Conservation (phyloP, 2,113 vertebrate species). For the Onychorhynchus coronatus region DNA sequence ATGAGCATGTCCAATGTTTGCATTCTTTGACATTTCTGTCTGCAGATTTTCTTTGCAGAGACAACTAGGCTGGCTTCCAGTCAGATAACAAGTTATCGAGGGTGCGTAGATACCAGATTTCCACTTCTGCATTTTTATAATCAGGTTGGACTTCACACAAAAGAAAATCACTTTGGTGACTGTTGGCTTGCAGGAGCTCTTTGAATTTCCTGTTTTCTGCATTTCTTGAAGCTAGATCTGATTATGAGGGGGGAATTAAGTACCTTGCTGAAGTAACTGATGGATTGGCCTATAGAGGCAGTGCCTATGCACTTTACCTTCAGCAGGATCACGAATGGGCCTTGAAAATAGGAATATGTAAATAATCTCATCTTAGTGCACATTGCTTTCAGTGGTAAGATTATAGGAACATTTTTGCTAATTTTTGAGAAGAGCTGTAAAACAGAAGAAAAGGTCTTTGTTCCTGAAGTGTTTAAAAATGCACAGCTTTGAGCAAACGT, state of each 20-base stretch:
- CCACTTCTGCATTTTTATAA: slow-evolving; percentile 49
- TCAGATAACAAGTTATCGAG: slow-evolving; percentile 47
- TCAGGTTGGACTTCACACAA: slow-evolving; percentile 58
- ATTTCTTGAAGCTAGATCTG: slow-evolving; percentile 35
- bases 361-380: not conserved
- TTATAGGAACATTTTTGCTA: not conserved
- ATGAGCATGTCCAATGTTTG: not conserved
- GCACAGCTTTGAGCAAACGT: not conserved
- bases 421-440: not conserved
- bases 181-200: slow-evolving; percentile 36
- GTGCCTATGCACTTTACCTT: rapidly evolving
- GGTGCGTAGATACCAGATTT: slow-evolving; percentile 48
- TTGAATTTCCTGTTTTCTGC: slow-evolving; percentile 52
- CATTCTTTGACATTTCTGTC: slow-evolving; percentile 32
- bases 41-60: slow-evolving; percentile 17
- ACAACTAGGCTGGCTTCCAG: slow-evolving; percentile 48
- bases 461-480: not conserved
- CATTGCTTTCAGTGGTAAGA: not conserved
- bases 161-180: slow-evolving; percentile 49
- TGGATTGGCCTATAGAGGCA: not conserved
- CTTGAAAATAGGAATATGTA: not conserved
- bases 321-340: not conserved
- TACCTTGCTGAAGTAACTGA: slow-evolving; percentile 43
- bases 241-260: slow-evolving; percentile 44
- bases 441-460: not conserved